Evolutionary conservation across 1,140 invertebrate genomes (phyloP).

Genomic region (Pogonus chalceus): DNA sequence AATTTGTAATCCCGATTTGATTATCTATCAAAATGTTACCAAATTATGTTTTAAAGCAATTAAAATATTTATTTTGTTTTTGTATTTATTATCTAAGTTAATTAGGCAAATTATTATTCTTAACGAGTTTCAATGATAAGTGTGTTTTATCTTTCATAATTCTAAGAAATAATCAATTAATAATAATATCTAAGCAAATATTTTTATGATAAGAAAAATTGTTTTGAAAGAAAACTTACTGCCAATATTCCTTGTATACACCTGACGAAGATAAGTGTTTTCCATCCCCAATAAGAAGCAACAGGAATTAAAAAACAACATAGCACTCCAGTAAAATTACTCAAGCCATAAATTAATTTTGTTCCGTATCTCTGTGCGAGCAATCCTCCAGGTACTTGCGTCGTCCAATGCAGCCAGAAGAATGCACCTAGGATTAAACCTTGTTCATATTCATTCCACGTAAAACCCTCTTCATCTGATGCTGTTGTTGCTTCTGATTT

Average conservation of each 20-base stretch:
- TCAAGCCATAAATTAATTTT: slow-evolving; percentile 57
- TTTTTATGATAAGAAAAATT: neutral
- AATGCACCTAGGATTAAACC: slow-evolving; percentile 59
- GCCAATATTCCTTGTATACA: slow-evolving; percentile 62
- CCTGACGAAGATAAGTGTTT: slow-evolving; percentile 50
- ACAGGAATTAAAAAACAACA: slow-evolving; percentile 60
- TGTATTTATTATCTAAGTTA: no score
- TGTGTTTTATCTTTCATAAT: neutral
- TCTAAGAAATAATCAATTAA: slow-evolving; percentile 17
- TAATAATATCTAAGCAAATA: slow-evolving; percentile 36
- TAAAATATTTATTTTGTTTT: no score
- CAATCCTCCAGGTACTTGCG: slow-evolving; percentile 65
- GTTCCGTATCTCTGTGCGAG: slow-evolving; percentile 59
- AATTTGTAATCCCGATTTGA: no score
- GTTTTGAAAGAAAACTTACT: slow-evolving; percentile 39
- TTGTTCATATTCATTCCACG: slow-evolving; percentile 60
- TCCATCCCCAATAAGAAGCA: slow-evolving; percentile 47
- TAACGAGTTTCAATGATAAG: no score
- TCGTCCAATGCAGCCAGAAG: slow-evolving; percentile 63
- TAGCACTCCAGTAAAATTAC: slow-evolving; percentile 57
- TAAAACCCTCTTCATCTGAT: slow-evolving; percentile 34
- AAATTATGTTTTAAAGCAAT: no score
- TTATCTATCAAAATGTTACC: no score
- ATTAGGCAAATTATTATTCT: no score
- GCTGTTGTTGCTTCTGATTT: no score